Percentiles rank a stretch among this genome's conserved stretches.
These are phyloP conservation scores for Halocaridina rubra DNA, from an alignment of 2,888 invertebrate species.

Conservation along the genomic window DNA sequence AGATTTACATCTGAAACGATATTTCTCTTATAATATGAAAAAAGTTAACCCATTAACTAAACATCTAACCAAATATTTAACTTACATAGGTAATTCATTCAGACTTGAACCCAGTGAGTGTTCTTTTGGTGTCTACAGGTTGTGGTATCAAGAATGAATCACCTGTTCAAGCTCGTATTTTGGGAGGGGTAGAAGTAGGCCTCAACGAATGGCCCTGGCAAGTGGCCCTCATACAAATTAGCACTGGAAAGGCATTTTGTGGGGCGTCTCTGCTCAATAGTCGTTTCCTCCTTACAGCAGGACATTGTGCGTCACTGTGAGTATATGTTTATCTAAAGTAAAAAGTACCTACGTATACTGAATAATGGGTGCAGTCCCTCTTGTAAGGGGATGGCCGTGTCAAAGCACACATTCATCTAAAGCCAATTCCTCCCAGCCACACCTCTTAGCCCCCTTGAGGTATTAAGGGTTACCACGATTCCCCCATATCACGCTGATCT, in stretches of 20 bases:
- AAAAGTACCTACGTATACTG: background rate
- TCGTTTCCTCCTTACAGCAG: conserved; percentile 41
- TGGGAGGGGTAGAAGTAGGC: conserved; percentile 5
- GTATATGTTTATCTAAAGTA: too few relatives aligned
- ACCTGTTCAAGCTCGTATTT: conserved; percentile 13
- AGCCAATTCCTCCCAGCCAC: background rate
- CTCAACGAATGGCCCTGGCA: conserved; percentile 45
- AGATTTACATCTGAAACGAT: too few relatives aligned
- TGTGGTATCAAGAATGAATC: conserved; percentile 29
- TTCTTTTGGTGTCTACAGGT: too few relatives aligned
- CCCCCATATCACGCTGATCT: too few relatives aligned
- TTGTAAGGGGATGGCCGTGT: too few relatives aligned
- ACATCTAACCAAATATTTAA: too few relatives aligned
- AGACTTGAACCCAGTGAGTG: too few relatives aligned
- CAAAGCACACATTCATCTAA: background rate
- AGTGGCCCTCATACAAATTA: conserved; percentile 24
- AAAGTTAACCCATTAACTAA: too few relatives aligned
- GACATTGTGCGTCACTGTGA: conserved; percentile 38
- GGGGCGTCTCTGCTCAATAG: conserved; percentile 42
- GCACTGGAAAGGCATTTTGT: conserved; percentile 12
- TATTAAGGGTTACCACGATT: too few relatives aligned
- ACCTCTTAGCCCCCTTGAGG: background rate
- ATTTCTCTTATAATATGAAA: too few relatives aligned
- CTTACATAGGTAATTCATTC: too few relatives aligned
- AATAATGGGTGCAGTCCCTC: too few relatives aligned